Evolutionary conservation across 1,140 invertebrate species (phyloP), one percentile per base, ranked within the genome.

Genomic region (Ladona fulva): DNA sequence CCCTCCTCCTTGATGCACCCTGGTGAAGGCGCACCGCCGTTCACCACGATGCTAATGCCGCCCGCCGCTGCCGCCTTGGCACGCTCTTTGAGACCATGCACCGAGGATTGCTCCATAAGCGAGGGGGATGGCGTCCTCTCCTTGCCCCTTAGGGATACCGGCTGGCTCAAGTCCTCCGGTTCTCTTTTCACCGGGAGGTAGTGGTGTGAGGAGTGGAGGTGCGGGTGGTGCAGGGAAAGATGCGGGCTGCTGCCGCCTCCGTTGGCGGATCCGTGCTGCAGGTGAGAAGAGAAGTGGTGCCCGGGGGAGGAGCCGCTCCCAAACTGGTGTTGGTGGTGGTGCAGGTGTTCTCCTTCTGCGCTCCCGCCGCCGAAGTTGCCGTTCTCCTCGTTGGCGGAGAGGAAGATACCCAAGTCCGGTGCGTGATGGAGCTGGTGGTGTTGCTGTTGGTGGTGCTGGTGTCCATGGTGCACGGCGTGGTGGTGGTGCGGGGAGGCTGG

Each of bases 111-210:
- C 24, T 76, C 75, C 1, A 78, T 25, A n/a, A 78, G 81, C 11
- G 85, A 82, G 74, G 82, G 80, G 79, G 79, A 80, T 75, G 37
- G 78, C 10, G 77, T 25, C 22, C 37, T 37, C 22, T 24, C 75
- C 66, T 78, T 76, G 44, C 85, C 85, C 42, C 84, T 78, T 12
- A 66, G 12, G 12, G 44, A 52, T 19, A 76, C 75, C 12, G 42
- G 86, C 78, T 87, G 85, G 80, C 87, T 88, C 74, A 89, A 84
- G 81, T 92, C 90, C 83, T 91, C 90, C 59, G 90, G 90, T 82
- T 92, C 90, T 76, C 89, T 86, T 83, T 91, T 91, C 59, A 91
- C 87, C 29, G 76, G 73, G 44, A 80, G 59, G 24, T 84, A 81
- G 74, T 25, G 74, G 37, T 25, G 24, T 10, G 37, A 16, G n/a